Evolutionary conservation across 2,797 vertebrate species (phyloP).

Genomic region (Acrossocheilus wenchowensis): DNA sequence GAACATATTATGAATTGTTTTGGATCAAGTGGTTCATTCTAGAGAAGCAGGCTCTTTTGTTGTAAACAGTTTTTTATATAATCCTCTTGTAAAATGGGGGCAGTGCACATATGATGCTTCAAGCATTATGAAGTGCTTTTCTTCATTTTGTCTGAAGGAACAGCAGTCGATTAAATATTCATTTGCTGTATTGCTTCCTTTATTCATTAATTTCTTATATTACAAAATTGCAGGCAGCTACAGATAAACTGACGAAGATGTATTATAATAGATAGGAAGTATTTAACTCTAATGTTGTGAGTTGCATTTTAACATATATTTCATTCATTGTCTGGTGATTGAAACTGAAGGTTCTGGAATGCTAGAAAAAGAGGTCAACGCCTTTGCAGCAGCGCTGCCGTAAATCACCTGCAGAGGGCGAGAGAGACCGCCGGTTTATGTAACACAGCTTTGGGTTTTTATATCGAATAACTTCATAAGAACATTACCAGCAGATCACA

Average conservation of each 20-base stretch:
- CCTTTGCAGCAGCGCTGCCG: conserved; percentile 12
- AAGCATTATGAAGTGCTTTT: neutral
- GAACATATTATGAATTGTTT: conserved; percentile 47
- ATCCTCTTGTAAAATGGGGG: conserved; percentile 48
- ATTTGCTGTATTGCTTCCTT: conserved; percentile 1
- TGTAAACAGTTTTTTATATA: conserved; percentile 67
- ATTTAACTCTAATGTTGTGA: neutral
- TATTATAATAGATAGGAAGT: neutral
- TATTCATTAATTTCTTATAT: neutral
- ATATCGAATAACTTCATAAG: neutral
- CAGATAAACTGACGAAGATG: neutral
- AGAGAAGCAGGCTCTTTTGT: conserved; percentile 38
- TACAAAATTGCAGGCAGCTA: neutral
- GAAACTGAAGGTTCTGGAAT: conserved; percentile 78
- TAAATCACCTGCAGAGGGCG: conserved; percentile 49
- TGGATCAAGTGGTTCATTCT: conserved; percentile 37
- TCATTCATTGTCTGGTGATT: neutral
- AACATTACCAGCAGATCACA: neutral
- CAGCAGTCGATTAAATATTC: neutral
- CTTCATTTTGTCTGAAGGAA: neutral
- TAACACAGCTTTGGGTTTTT: neutral
- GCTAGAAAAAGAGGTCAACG: conserved; percentile 71
- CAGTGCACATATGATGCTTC: neutral
- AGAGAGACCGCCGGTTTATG: conserved; percentile 21
- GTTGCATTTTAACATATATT: neutral